These are phyloP conservation scores for Xiphorhynchus erythropygius DNA, from an alignment of 2,797 vertebrate genomes.

Conservation along the genomic window DNA sequence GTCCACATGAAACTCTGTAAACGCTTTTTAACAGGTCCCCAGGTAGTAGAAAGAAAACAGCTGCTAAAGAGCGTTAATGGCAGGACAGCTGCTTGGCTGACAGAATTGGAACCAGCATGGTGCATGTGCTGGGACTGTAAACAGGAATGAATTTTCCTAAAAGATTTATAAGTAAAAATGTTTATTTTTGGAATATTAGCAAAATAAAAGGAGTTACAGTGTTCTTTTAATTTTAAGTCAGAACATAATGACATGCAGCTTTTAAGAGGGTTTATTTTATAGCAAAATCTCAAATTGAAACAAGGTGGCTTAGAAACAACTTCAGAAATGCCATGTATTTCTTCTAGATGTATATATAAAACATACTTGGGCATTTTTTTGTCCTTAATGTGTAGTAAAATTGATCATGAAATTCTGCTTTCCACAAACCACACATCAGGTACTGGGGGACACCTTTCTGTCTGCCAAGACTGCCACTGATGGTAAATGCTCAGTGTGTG, in stretches of 20 bases:
- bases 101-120: constrained; percentile 69
- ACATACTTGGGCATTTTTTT: not conserved
- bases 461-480: not conserved
- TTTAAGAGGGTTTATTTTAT: constrained; percentile 71
- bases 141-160: constrained; percentile 80
- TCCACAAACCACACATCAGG: constrained; percentile 47
- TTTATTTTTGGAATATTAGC: constrained; percentile 79
- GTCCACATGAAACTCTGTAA: constrained; percentile 61
- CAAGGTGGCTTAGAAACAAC: constrained; percentile 44
- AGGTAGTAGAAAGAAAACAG: constrained; percentile 65
- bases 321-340: constrained; percentile 62
- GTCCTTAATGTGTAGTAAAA: constrained; percentile 54
- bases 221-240: constrained; percentile 77
- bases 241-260: constrained; percentile 70
- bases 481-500: not conserved
- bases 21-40: constrained; percentile 62
- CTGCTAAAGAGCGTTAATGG: constrained; percentile 54
- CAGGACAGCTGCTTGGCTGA: constrained; percentile 79
- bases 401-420: constrained; percentile 57
- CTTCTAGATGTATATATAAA: constrained; percentile 1
- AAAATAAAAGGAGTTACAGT: constrained; percentile 75
- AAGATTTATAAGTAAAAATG: constrained; percentile 77
- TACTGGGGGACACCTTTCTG: not conserved
- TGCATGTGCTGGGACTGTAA: constrained; percentile 70
- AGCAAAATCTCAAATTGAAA: constrained; percentile 66